phyloP scores from a whole-genome alignment of 2,888 invertebrate species.

The Tetramorium bicarinatum region DNA sequence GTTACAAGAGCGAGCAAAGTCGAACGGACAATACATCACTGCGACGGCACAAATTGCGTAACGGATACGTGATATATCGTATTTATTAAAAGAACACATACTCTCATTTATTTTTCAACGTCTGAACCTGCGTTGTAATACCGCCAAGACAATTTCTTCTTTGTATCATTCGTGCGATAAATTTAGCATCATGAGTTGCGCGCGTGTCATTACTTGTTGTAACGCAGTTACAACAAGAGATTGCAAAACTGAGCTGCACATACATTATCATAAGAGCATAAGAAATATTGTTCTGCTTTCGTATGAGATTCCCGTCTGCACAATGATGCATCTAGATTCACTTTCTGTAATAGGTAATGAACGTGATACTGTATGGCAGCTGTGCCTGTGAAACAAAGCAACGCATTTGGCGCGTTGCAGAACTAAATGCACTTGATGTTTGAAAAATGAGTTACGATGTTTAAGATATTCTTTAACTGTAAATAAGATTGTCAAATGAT shows the following conservation, averaged over 20 bases:
- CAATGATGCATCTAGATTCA: slow-evolving; percentile 6
- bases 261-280: background rate
- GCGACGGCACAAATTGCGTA: background rate
- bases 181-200: slow-evolving; percentile 30
- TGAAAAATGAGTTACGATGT: background rate
- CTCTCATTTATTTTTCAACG: background rate
- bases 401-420: background rate
- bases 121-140: background rate
- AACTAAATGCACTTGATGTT: background rate
- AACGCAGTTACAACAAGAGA: background rate
- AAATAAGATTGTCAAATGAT: background rate
- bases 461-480: background rate
- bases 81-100: background rate
- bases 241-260: background rate
- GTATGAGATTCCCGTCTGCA: background rate
- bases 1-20: background rate
- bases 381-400: background rate
- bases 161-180: slow-evolving; percentile 10
- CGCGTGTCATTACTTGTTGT: slow-evolving; percentile 7
- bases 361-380: background rate
- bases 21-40: background rate
- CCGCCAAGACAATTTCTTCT: slow-evolving; percentile 1
- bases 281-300: slow-evolving; percentile 5
- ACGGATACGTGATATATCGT: background rate
- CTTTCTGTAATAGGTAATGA: background rate